Base-by-base conservation (phyloP, 2,113 vertebrate species). In the Sarotherodon lohbergeri region DNA sequence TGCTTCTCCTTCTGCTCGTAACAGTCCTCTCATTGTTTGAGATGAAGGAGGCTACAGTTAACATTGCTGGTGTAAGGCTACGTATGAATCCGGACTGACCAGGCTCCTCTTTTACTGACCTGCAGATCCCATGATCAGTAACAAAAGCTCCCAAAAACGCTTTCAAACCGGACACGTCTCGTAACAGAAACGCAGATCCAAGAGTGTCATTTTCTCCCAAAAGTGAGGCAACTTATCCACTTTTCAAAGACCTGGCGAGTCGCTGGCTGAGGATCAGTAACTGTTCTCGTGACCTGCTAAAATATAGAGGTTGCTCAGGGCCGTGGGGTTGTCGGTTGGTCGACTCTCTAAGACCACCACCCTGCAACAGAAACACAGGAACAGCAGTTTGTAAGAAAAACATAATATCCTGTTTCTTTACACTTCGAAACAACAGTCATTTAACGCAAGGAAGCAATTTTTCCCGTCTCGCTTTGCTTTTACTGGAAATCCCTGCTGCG, bases 241-340 rank as follows among this genome's bases (percentile, higher is more conserved):
- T n/a, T 46, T 22, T 22, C 81, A 14, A 22, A 22, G 32, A 86
- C 34, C 8, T 6, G 48, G 14, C 32, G 3, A 4, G 52, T 55
- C 52, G 52, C 76, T 13, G 43, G 16, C 5, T 16, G 43, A 71
- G 54, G 94, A 90, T 97, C 96, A 99, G 97, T 99, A 99, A 95
- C 99, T 99, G 93, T 99, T 99, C 80, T 99, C 99, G 1, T 99
- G 99, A 68, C 99, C 99, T 12, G 99, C 99, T 95, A 99, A 94
- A 93, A 99, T 99, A 97, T 99, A 99, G 86, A 99, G 98, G 94
- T 99, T 99, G 96, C 98, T 99, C 95, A 98, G 96, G 84, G 98
- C 98, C 0, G 97, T 97, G 4, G 97, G 98, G 92, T 99, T 97
- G 76, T 98, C 98, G 0, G 99, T 99, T 14, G 99, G 98, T 36